Conservation (phyloP, 2,888 invertebrate genomes). For the Rotaria socialis region DNA sequence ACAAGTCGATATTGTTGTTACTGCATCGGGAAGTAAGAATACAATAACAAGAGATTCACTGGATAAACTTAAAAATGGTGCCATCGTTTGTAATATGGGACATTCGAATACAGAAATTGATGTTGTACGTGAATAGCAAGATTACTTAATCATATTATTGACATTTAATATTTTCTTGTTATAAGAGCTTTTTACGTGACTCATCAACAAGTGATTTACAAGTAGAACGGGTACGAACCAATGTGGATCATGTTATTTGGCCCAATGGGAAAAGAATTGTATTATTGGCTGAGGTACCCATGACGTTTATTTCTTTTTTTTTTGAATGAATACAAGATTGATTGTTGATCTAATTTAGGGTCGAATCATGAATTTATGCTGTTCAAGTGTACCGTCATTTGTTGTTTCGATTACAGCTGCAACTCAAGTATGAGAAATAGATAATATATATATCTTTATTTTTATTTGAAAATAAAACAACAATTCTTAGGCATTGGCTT, state of each 20-base stretch:
- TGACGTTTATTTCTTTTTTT: background rate
- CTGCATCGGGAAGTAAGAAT: constrained; percentile 92
- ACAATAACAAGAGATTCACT: constrained; percentile 88
- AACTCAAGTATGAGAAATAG: constrained; percentile 68
- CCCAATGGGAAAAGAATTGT: constrained; percentile 91
- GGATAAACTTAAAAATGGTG: constrained; percentile 92
- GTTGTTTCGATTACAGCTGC: constrained; percentile 95
- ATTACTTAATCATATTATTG: too few species aligned
- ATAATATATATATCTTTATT: background rate
- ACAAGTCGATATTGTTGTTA: constrained; percentile 87
- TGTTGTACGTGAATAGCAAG: constrained; percentile 65
- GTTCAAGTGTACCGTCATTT: constrained; percentile 92
- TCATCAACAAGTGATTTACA: constrained; percentile 70
- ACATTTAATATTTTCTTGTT: background rate
- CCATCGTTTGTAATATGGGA: constrained; percentile 92
- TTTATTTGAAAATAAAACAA: background rate
- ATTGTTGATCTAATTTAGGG: constrained; percentile 61
- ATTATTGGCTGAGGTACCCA: constrained; percentile 71
- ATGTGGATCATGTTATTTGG: constrained; percentile 98
- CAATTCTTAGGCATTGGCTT: constrained; percentile 71
- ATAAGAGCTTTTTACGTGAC: background rate
- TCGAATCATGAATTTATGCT: constrained; percentile 84
- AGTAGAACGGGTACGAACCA: constrained; percentile 93
- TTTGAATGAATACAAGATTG: too few species aligned
- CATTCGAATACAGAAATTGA: constrained; percentile 94